Percentiles rank a stretch among this genome's conserved stretches.
Conservation (phyloP, 2,113 vertebrate species). For the Rhynchopsitta pachyrhyncha region DNA sequence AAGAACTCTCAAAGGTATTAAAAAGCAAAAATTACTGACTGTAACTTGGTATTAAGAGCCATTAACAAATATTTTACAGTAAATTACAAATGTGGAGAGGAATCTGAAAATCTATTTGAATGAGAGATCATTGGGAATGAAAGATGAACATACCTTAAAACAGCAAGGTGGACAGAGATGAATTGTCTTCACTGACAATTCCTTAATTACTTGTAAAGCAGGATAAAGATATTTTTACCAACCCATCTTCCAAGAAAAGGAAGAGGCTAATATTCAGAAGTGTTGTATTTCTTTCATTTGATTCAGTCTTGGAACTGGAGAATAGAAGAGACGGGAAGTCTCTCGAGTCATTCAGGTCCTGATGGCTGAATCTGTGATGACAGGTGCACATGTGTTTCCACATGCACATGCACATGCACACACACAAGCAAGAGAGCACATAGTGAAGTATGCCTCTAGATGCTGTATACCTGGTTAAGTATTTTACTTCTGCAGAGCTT, state of each 20-base stretch:
- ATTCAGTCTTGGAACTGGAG: not conserved
- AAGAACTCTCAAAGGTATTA: not conserved
- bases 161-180: not conserved
- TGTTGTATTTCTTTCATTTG: not conserved
- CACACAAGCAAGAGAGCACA: not conserved
- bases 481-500: not conserved
- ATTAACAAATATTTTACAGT: not conserved
- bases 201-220: not conserved
- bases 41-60: not conserved
- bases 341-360: not conserved
- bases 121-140: not conserved
- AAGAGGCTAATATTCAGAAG: not conserved
- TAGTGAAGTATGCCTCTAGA: not conserved
- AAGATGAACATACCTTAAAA: not conserved
- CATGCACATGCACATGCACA: fast-evolving
- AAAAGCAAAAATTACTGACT: not conserved
- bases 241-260: not conserved
- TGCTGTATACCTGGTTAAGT: not conserved
- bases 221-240: not conserved
- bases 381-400: not conserved
- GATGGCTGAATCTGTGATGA: not conserved
- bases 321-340: not conserved
- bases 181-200: not conserved
- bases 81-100: not conserved
- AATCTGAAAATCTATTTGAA: not conserved